phyloP scores from a whole-genome alignment of 2,113 vertebrate genomes.

The Onychostruthus taczanowskii region DNA sequence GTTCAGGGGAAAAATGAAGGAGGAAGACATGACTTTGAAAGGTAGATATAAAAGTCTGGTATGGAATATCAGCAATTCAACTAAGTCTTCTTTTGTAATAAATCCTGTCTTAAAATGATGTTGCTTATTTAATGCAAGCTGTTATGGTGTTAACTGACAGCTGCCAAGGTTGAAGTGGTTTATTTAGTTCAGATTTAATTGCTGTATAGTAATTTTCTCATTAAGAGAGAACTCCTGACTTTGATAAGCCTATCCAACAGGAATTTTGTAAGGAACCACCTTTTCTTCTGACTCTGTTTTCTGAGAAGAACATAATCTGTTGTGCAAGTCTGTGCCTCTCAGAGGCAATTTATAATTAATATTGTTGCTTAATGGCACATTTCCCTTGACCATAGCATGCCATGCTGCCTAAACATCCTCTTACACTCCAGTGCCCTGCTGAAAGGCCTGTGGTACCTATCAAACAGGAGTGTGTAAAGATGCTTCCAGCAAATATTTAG shows the following conservation, averaged over 20 bases:
- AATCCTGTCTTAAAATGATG: neutral
- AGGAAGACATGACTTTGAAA: too few species aligned
- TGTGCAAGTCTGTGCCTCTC: neutral
- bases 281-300: neutral
- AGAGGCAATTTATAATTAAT: constrained; percentile 22
- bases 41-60: too few species aligned
- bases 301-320: neutral
- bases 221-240: neutral
- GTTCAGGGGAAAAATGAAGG: too few species aligned
- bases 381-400: neutral
- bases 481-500: neutral
- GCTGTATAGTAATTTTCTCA: neutral
- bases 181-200: neutral
- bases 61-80: neutral
- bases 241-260: neutral
- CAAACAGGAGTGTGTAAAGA: neutral
- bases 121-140: neutral
- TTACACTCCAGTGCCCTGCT: neutral
- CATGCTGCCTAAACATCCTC: neutral
- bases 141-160: neutral
- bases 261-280: neutral
- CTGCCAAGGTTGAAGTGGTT: neutral
- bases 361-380: neutral
- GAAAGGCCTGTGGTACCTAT: neutral
- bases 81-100: neutral